Evolutionary conservation across 2,113 vertebrate species (phyloP).

Genomic region (Anhinga anhinga): DNA sequence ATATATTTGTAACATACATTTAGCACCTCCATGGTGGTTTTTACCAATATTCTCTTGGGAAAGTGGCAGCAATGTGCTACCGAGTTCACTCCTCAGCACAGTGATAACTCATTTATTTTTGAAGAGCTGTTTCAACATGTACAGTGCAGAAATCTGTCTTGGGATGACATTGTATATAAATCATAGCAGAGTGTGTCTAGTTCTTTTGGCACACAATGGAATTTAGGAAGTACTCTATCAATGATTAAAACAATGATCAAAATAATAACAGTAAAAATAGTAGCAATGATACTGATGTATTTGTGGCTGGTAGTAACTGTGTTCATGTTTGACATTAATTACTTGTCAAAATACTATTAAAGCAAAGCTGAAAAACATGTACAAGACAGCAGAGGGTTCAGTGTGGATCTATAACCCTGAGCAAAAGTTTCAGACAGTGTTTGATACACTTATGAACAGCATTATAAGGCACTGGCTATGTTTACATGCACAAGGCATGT

Average conservation of each 20-base stretch:
- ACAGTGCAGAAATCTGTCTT: neutral
- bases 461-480: neutral
- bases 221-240: constrained; percentile 25
- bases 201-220: neutral
- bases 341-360: neutral
- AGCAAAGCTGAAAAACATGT: neutral
- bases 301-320: neutral
- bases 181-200: neutral
- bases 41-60: neutral
- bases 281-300: neutral
- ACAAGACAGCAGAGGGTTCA: neutral
- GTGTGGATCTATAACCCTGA: neutral
- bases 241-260: constrained; percentile 37
- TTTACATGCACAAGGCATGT: neutral
- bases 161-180: constrained; percentile 9
- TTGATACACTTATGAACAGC: neutral
- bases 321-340: neutral
- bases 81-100: neutral
- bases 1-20: neutral
- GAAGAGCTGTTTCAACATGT: constrained; percentile 20
- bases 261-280: constrained; percentile 2
- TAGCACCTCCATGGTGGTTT: neutral
- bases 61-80: neutral
- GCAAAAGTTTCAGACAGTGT: neutral
- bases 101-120: constrained; percentile 4